Percentiles rank a stretch among this genome's conserved stretches.
phyloP scores from a whole-genome alignment of 2,113 vertebrate genomes.

The Chlorodrepanis virens region DNA sequence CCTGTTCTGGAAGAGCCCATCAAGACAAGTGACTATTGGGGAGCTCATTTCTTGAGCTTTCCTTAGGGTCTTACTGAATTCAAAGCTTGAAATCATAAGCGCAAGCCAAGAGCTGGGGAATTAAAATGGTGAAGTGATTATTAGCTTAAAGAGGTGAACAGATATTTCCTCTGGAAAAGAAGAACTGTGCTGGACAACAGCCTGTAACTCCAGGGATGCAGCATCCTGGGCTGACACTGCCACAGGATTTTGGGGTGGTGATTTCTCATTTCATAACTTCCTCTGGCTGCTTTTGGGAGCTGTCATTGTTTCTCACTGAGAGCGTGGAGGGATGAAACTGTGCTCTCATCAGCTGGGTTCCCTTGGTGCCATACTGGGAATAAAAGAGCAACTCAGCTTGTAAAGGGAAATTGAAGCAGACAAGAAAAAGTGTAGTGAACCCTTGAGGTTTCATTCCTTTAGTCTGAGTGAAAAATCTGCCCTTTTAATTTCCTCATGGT shows the following conservation, averaged over 20 bases:
- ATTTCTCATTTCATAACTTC: background rate
- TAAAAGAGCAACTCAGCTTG: background rate
- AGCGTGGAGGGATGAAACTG: background rate
- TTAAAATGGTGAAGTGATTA: slow-evolving; percentile 19
- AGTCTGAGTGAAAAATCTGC: background rate
- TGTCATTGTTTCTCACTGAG: background rate
- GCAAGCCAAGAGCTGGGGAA: slow-evolving; percentile 8
- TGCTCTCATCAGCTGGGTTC: background rate
- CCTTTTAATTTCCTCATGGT: background rate
- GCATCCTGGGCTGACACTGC: background rate
- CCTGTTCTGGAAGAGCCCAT: background rate
- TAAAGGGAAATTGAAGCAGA: background rate
- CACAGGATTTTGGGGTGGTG: background rate
- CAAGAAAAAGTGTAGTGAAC: background rate
- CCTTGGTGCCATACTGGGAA: background rate
- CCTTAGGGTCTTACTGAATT: slow-evolving; percentile 7
- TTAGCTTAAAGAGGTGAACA: slow-evolving; percentile 37
- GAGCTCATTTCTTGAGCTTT: slow-evolving; percentile 17
- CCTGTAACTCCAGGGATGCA: accelerated
- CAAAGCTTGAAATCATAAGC: slow-evolving; percentile 29
- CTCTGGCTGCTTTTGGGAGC: background rate
- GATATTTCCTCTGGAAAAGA: background rate
- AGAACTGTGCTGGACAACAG: background rate
- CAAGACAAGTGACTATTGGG: background rate
- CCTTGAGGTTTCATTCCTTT: background rate